phyloP scores from a whole-genome alignment of 2,888 invertebrate genomes.

The Epirrhoe alternata region DNA sequence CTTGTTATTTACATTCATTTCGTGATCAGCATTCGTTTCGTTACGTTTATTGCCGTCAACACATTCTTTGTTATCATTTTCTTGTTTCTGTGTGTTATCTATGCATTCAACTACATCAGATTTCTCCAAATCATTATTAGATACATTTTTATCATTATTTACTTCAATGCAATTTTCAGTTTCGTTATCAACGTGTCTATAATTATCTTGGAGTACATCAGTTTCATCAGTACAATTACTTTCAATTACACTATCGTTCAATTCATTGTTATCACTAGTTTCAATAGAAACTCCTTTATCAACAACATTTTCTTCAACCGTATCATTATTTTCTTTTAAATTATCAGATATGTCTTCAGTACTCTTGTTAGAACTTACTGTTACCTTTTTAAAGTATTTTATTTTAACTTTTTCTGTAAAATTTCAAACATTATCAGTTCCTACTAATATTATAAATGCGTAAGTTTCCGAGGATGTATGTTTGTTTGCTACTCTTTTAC shows the following conservation, averaged over 20 bases:
- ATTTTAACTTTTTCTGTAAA: slow-evolving; percentile 43
- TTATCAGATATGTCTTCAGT: background rate
- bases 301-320: slow-evolving; percentile 4
- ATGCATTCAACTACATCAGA: background rate
- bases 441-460: background rate
- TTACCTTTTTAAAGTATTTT: slow-evolving; percentile 40
- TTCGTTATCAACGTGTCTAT: background rate
- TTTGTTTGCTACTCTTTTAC: too few species aligned
- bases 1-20: background rate
- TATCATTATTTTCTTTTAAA: background rate
- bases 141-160: background rate
- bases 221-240: background rate
- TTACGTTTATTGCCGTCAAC: background rate
- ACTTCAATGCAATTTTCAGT: background rate
- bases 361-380: slow-evolving; percentile 10
- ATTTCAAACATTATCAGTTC: background rate
- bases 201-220: background rate
- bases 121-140: background rate
- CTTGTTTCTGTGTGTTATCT: background rate
- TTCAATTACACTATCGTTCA: background rate
- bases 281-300: slow-evolving; percentile 6
- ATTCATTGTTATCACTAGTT: background rate
- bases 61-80: background rate
- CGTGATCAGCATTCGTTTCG: background rate
- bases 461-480: too few species aligned